Evolutionary conservation across 2,888 invertebrate species (phyloP), one percentile per base, ranked within the genome.

Genomic region (Fragum fragum): DNA sequence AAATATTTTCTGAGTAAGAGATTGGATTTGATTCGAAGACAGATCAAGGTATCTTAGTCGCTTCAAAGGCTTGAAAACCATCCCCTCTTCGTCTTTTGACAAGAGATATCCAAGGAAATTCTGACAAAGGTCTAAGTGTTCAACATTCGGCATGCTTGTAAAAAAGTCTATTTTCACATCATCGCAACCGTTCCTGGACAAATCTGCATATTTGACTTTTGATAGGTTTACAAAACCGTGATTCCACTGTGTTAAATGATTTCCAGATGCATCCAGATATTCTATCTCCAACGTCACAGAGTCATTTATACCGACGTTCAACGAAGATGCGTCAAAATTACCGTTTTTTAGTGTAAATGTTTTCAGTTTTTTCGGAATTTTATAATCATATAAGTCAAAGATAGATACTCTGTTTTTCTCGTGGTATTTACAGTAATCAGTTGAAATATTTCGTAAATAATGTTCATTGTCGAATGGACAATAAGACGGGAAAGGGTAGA

Each of bases 51-150:
- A 28, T 52, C 66, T 77, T 18, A 81, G 32, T 23, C 74, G n/a
- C 9, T 9, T 29, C 16, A 84, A 32, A 28, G 57, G 21, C 16
- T 63, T 18, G 32, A 81, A 84, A 5, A 81, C 63, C 1, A 1
- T 21, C 1, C 29, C 55, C n/a, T 75, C 32, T 23, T 39, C 21
- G 14, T 61, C 61, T 18, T 61, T 61, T 28, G 61, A 23, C 26
- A 78, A 61, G 11, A 42, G 9, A 14, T 42, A 6, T n/a, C 84
- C 84, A 18, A 84, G 21, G 16, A 47, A 42, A 53, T 84, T 84
- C 11, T 61, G 26, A 11, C 73, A 61, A n/a, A 76, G 14, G 18
- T 73, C 57, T 3, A 84, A 52, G 23, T 32, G 47, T 55, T 68
- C 68, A 0, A 84, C 3, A 6, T 32, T 69, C 26, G 32, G 6